Evolutionary conservation across 2,113 vertebrate genomes (phyloP).

Genomic region (Ivindomyrus marchei): DNA sequence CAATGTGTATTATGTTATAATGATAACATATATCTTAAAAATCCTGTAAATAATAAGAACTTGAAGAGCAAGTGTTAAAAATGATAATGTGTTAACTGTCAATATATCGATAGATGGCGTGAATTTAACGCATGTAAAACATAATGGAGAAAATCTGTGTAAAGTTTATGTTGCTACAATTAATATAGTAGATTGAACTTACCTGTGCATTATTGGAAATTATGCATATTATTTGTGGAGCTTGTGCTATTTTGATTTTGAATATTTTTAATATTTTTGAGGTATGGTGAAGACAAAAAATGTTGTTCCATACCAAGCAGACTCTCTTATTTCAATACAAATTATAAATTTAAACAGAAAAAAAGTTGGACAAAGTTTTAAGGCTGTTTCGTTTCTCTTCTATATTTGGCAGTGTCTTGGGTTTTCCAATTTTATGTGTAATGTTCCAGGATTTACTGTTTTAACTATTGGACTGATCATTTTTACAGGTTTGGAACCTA

Average conservation of each 20-base stretch:
- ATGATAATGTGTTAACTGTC: slow-evolving; percentile 23
- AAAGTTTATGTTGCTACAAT: slow-evolving; percentile 21
- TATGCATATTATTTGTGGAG: slow-evolving; percentile 25
- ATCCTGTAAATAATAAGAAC: slow-evolving; percentile 32
- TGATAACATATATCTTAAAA: slow-evolving; percentile 15
- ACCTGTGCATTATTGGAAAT: slow-evolving; percentile 24
- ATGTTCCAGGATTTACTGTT: neutral
- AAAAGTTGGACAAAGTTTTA: neutral
- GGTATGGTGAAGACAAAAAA: slow-evolving; percentile 4
- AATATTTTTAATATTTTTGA: slow-evolving; percentile 14
- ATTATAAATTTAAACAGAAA: neutral
- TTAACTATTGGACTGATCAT: neutral
- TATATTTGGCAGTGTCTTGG: neutral
- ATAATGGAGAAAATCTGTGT: slow-evolving; percentile 28
- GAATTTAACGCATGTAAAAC: slow-evolving; percentile 18
- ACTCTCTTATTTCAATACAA: neutral
- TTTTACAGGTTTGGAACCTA: neutral
- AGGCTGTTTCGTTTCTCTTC: neutral
- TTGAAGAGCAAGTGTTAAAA: slow-evolving; percentile 27
- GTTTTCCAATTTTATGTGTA: neutral
- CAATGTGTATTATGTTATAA: slow-evolving; percentile 18
- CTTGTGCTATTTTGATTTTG: slow-evolving; percentile 32
- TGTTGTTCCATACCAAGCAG: slow-evolving; percentile 8
- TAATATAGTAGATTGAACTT: slow-evolving; percentile 19
- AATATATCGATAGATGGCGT: slow-evolving; percentile 24